Evolutionary conservation across 2,888 invertebrate genomes (phyloP).

Genomic region (Epinotia ramella): DNA sequence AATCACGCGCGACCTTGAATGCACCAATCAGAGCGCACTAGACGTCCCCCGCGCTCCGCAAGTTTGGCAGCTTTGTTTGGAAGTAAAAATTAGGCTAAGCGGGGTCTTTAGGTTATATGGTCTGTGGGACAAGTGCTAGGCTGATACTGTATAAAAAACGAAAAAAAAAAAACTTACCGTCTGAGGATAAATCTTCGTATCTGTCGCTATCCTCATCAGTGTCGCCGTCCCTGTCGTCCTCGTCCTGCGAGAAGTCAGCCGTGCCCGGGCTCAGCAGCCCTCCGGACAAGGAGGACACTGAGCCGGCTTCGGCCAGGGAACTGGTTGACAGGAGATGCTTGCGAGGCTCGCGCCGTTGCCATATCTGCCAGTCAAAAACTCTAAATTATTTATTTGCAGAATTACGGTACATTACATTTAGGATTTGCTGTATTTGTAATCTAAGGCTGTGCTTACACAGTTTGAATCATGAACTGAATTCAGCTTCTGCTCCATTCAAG

Average conservation of each 20-base stretch:
- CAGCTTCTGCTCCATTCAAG: no score
- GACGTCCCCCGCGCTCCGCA: no score
- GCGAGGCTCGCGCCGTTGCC: conserved; percentile 94
- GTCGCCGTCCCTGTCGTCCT: conserved; percentile 89
- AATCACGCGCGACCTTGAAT: no score
- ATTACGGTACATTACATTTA: no score
- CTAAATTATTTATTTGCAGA: no score
- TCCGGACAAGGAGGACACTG: conserved; percentile 93
- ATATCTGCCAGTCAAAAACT: conserved; percentile 88
- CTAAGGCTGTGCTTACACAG: not conserved
- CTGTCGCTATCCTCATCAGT: conserved; percentile 94
- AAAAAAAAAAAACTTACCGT: conserved; percentile 79
- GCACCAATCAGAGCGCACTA: no score
- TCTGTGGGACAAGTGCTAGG: no score
- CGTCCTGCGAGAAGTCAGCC: conserved; percentile 91
- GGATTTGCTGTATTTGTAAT: not conserved
- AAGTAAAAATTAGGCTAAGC: no score
- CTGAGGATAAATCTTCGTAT: conserved; percentile 94
- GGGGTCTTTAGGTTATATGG: no score
- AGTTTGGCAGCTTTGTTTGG: no score
- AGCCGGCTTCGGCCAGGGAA: conserved; percentile 93
- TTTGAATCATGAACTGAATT: no score
- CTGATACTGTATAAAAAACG: no score
- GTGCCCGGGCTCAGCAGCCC: conserved; percentile 94
- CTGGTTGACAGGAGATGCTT: conserved; percentile 94